phyloP scores from a whole-genome alignment of 2,797 vertebrate genomes.

The Parauchenoglanis punctatus region DNA sequence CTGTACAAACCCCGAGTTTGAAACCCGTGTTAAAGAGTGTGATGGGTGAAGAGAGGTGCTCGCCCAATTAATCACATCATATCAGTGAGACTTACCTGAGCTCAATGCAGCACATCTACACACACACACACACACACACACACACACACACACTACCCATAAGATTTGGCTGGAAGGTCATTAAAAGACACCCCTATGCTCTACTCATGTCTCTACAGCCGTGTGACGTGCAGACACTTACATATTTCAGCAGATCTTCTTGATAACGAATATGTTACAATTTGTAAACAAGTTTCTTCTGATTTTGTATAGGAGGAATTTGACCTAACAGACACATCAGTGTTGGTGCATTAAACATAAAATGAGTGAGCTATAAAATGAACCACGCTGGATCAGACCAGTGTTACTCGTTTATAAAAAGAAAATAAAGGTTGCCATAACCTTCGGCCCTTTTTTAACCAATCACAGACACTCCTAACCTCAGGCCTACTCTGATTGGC shows the following conservation, averaged over 20 bases:
- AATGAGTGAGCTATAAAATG: too few species aligned
- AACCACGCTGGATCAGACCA: too few species aligned
- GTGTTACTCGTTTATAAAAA: too few species aligned
- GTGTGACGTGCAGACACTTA: neutral
- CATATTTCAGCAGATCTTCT: too few species aligned
- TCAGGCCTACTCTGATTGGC: neutral
- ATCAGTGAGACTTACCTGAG: slow-evolving; percentile 54
- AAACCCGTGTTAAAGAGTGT: neutral
- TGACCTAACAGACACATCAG: neutral
- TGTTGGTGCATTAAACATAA: neutral
- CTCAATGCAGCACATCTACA: slow-evolving; percentile 3
- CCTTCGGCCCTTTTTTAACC: neutral
- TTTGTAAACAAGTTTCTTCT: neutral
- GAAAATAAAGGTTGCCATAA: too few species aligned
- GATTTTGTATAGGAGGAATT: neutral
- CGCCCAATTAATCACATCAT: neutral
- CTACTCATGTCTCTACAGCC: neutral
- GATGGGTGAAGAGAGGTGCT: neutral
- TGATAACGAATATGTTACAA: neutral
- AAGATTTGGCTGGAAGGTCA: neutral
- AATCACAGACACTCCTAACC: neutral
- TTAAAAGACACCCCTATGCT: neutral
- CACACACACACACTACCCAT: neutral
- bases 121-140: neutral
- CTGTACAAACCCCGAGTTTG: neutral